phyloP scores from a whole-genome alignment of 2,797 vertebrate genomes.

The Simalia tracyae region DNA sequence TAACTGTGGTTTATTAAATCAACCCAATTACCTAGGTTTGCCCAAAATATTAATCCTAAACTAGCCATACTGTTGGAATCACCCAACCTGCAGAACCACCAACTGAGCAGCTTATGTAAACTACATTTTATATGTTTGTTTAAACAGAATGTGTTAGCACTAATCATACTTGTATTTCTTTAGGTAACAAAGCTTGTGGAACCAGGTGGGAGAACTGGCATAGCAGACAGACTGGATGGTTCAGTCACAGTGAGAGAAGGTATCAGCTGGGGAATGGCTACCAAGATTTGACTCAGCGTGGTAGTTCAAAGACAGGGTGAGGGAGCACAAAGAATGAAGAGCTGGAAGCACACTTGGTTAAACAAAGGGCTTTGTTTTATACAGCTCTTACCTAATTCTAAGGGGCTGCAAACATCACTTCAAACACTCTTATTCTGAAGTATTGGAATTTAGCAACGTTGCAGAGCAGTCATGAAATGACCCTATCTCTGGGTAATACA shows the following conservation, averaged over 20 bases:
- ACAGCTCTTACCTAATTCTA: background rate
- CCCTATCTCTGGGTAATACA: slow-evolving; percentile 12
- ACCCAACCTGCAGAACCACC: background rate
- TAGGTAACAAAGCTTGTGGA: background rate
- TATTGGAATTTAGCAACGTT: background rate
- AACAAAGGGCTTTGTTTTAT: background rate
- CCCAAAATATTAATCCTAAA: background rate
- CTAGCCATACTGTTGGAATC: background rate
- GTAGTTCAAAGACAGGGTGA: background rate
- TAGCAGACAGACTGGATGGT: background rate
- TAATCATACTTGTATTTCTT: background rate
- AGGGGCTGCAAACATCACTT: background rate
- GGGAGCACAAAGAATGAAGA: background rate
- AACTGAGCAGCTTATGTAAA: background rate
- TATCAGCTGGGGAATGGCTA: background rate
- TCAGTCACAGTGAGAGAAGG: background rate
- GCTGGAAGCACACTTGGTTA: background rate
- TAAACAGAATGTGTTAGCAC: background rate
- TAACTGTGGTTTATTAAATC: background rate
- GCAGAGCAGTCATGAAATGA: background rate
- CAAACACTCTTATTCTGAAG: background rate
- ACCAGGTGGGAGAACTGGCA: background rate
- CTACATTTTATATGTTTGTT: background rate
- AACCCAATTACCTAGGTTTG: background rate
- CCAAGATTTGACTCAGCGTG: background rate